These are phyloP conservation scores for Drosophila imparisetae DNA, from an alignment of 2,888 invertebrate genomes.

Conservation along the genomic window DNA sequence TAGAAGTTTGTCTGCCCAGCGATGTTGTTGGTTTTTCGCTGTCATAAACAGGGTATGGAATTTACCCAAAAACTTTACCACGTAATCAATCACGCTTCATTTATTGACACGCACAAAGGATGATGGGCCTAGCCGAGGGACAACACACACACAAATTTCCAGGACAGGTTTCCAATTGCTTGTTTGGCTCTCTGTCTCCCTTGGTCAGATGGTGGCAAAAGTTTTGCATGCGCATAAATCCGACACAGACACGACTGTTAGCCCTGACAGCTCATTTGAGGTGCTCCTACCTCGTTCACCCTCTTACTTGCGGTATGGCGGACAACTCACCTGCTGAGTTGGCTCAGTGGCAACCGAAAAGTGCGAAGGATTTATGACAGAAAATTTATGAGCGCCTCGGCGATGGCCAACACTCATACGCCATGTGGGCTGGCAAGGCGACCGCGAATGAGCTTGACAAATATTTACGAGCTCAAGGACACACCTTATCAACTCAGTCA, in stretches of 20 bases:
- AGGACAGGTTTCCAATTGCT: constrained; percentile 21
- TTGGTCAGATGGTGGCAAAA: constrained; percentile 47
- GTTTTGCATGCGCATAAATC: constrained; percentile 70
- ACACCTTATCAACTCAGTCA: constrained; percentile 42
- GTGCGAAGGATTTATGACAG: constrained; percentile 63
- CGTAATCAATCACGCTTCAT: constrained; percentile 80
- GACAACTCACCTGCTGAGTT: constrained; percentile 23
- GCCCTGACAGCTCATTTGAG: constrained; percentile 70
- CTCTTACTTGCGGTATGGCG: constrained; percentile 2
- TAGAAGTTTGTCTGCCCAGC: constrained; percentile 19
- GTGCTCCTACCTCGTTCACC: background rate
- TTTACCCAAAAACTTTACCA: constrained; percentile 69
- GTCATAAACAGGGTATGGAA: constrained; percentile 67
- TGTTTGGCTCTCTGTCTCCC: constrained; percentile 10
- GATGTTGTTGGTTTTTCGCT: constrained; percentile 22
- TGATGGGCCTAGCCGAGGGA: constrained; percentile 50
- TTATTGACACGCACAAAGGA: constrained; percentile 76
- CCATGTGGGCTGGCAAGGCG: constrained; percentile 35
- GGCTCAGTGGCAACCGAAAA: constrained; percentile 27
- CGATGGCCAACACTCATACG: constrained; percentile 56
- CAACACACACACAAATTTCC: constrained; percentile 6
- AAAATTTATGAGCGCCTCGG: constrained; percentile 53
- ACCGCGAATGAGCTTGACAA: constrained; percentile 59
- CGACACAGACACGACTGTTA: constrained; percentile 41
- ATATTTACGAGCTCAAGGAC: constrained; percentile 62